Base-by-base conservation (phyloP, 2,113 vertebrate genomes). In the Sigmodon hispidus region DNA sequence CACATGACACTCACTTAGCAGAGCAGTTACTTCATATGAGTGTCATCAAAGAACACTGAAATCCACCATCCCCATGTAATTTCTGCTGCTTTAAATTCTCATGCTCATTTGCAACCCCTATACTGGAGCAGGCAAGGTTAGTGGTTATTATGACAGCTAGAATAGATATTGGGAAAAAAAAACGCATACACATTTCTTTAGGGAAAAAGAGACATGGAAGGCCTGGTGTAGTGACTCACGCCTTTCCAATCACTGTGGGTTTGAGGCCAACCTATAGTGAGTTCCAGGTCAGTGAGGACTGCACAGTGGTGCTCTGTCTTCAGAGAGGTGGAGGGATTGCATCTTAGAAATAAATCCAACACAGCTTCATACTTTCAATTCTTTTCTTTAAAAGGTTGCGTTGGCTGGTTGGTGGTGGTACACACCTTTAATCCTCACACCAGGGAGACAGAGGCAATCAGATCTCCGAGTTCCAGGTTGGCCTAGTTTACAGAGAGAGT, bases 291-390 rank as follows among this genome's bases (percentile, higher is more conserved):
- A 86, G 10, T 48, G 40, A 63, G 57, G 59, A 15, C 43, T 15
- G 10, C 31, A 22, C 6, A 36, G 43, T 22, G 61, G 36, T 45
- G 34, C 43, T 36, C 7, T 81, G 79, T 57, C n/a, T 26, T 24
- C 22, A 21, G 43, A 45, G 45, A 24, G 7, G 17, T 36, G 29
- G 43, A 31, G 17, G 12, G 40, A 36, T 48, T 67, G 31, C 99
- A 99, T 31, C 83, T 89, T 93, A 99, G 99, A 99, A 99, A 99
- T 98, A 99, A 99, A 98, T 99, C 98, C 99, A 99, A 99, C 98
- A 99, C 98, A 99, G 98, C 98, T 98, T 99, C 98, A 98, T 97
- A 98, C 98, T 98, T 98, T 98, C 61, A 40, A 48, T n/a, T 55
- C 77, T 80, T 80, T 80, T 57, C 34, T 80, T 80, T 80, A 34